A percentile compares a stretch with the other conserved stretches of the same genome.
These are phyloP conservation scores for Ursus arctos DNA, from an alignment of 2,113 vertebrate genomes.

Conservation along the genomic window DNA sequence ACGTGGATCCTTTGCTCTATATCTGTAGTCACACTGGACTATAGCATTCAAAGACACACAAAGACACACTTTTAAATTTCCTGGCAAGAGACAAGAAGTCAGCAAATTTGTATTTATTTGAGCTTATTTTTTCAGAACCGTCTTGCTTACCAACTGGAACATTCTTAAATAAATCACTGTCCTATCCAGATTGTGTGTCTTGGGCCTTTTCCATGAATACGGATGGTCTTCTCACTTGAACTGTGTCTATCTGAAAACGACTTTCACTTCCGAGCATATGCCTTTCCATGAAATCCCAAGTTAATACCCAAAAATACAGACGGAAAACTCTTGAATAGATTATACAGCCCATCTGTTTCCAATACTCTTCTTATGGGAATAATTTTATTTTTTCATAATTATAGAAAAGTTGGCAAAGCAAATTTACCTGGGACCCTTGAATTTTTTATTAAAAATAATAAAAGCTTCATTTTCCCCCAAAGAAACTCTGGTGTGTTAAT, in stretches of 20 bases:
- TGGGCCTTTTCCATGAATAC: not conserved
- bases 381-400: constrained; percentile 38
- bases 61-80: not conserved
- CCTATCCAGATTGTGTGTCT: not conserved
- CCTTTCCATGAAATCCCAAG: not conserved
- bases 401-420: constrained; percentile 1
- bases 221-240: not conserved
- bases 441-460: constrained; percentile 29
- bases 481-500: not conserved
- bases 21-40: no score
- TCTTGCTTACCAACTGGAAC: not conserved
- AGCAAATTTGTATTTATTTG: not conserved
- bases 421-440: not conserved
- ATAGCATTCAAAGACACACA: not conserved
- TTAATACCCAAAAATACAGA: constrained; percentile 49
- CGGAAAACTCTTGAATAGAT: constrained; percentile 26
- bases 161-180: not conserved
- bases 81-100: not conserved
- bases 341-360: constrained; percentile 37
- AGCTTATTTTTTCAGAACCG: not conserved
- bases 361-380: constrained; percentile 23
- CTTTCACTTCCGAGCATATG: constrained; percentile 9
- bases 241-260: not conserved
- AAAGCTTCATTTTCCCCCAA: not conserved
- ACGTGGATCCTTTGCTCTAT: not conserved